phyloP scores from a whole-genome alignment of 1,140 invertebrate species.

The Aphaenogaster ashmeadi region DNA sequence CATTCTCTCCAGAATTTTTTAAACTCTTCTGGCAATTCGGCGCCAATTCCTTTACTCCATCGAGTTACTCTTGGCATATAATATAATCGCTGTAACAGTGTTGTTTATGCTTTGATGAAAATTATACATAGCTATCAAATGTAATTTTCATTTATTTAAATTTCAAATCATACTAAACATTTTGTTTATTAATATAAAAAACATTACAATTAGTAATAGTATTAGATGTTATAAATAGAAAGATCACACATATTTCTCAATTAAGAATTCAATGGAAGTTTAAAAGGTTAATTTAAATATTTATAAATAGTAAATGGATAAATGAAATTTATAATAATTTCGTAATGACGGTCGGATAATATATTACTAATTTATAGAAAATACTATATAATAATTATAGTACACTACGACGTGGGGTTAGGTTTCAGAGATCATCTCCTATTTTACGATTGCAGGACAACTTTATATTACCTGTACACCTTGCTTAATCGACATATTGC shows the following conservation, averaged over 20 bases:
- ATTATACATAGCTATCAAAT: neutral
- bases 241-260: neutral
- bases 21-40: constrained; percentile 93
- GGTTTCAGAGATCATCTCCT: neutral
- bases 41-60: constrained; percentile 89
- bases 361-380: neutral
- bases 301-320: neutral
- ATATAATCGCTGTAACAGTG: constrained; percentile 76
- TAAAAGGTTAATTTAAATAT: neutral
- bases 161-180: neutral
- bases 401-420: neutral
- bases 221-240: neutral
- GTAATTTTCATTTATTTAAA: neutral
- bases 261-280: neutral
- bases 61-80: constrained; percentile 80
- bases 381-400: neutral
- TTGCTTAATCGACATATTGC: constrained; percentile 7
- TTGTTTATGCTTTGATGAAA: neutral
- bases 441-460: neutral
- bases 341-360: neutral
- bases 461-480: constrained; percentile 19
- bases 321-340: neutral
- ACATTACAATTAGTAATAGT: neutral
- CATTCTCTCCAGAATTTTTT: constrained; percentile 96
- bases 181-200: neutral